Conservation (phyloP, 2,797 vertebrate genomes). For the Trachurus trachurus region DNA sequence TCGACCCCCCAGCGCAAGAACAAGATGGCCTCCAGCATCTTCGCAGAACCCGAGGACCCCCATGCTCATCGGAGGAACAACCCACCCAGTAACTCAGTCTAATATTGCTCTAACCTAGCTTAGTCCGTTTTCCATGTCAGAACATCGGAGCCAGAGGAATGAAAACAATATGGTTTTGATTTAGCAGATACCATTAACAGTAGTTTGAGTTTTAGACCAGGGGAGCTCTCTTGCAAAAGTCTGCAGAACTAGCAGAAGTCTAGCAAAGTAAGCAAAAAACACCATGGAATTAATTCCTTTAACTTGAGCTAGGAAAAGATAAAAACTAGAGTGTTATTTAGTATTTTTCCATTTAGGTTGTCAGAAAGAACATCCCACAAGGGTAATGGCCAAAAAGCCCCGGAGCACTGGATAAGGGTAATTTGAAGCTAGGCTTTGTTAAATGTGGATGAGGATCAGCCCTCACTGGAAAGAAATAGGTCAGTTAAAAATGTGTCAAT, state of each 20-base stretch:
- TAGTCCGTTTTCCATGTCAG: neutral
- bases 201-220: slow-evolving; percentile 13
- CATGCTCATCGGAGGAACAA: slow-evolving; percentile 87
- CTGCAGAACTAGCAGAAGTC: slow-evolving; percentile 39
- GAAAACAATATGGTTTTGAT: slow-evolving; percentile 13
- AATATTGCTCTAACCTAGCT: neutral
- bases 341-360: slow-evolving; percentile 68
- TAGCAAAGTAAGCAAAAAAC: slow-evolving; percentile 57
- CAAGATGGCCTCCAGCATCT: slow-evolving; percentile 97
- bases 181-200: slow-evolving; percentile 4
- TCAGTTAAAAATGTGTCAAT: slow-evolving; percentile 64
- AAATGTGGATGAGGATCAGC: slow-evolving; percentile 52
- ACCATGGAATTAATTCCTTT: slow-evolving; percentile 44
- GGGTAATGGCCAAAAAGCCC: slow-evolving; percentile 61
- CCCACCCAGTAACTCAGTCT: slow-evolving; percentile 77
- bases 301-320: slow-evolving; percentile 50
- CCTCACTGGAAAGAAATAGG: slow-evolving; percentile 67
- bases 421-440: slow-evolving; percentile 74
- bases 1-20: slow-evolving; percentile 90
- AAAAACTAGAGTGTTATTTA: slow-evolving; percentile 51
- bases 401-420: slow-evolving; percentile 64
- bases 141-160: neutral
- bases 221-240: slow-evolving; percentile 41
- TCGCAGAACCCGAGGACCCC: slow-evolving; percentile 91
- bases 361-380: slow-evolving; percentile 68